Base-by-base conservation (phyloP, 2,888 invertebrate genomes). In the Torymus auratus region DNA sequence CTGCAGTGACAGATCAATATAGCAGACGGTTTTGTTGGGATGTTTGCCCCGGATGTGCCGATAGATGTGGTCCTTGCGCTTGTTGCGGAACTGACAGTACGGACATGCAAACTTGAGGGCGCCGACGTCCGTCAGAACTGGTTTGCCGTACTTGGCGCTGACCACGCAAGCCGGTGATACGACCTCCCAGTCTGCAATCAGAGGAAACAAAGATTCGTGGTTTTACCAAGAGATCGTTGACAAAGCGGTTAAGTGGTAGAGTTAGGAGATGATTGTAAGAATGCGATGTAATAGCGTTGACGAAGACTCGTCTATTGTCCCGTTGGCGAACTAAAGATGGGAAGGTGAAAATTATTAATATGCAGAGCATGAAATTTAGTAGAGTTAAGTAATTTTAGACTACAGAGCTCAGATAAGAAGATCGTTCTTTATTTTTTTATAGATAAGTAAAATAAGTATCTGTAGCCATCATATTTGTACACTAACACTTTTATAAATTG, bases 31-130 rank as follows among this genome's bases (percentile, higher is more conserved):
- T 64, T 88, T 82, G 12, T 83, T 82, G 0, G 88, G 87, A 84
- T 91, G 91, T 70, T 88, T 89, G 77, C 87, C 87, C 13, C 90
- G 86, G 4, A 91, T 88, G 80, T 91, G 91, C 13, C 86, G 87
- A 61, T 90, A 89, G 72, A 91, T 86, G 73, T 89, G 89, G 0
- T 89, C 90, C 53, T 90, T 91, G 58, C 90, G 88, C 80, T 91
- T 91, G 83, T 89, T 89, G 23, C 86, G 86, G 13, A 89, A 83
- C 0, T 87, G 85, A 82, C 92, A 92, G 82, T 90, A 90, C 10
- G 91, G 90, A 81, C 92, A 92, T 78, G 88, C 88, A 85, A 91
- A 92, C 78, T 89, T 87, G 10, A 91, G 89, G 12, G 52, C 61
- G 2, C 64, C 65, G 10, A 69, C 69, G 3, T 79, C 79, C 28